Evolutionary conservation across 2,797 vertebrate genomes (phyloP).

Genomic region (Protonibea diacanthus): DNA sequence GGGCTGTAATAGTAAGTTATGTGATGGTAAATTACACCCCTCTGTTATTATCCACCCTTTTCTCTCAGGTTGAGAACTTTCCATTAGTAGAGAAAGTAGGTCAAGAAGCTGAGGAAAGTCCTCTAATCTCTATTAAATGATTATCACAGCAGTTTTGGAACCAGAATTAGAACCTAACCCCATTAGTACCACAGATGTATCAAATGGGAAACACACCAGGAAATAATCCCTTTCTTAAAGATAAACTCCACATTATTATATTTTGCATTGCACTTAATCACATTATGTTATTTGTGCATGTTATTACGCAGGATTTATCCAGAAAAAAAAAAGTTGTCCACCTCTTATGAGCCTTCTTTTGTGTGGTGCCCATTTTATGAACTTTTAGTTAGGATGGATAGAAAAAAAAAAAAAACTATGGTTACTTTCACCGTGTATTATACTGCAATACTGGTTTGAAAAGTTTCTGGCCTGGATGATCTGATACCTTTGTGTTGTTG

Average conservation of each 20-base stretch:
- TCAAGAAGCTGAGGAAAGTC: background rate
- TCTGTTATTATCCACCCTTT: background rate
- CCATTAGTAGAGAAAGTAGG: conserved; percentile 37
- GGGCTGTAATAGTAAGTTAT: background rate
- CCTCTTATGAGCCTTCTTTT: too few species aligned
- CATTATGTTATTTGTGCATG: background rate
- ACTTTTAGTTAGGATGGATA: too few species aligned
- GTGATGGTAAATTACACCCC: conserved; percentile 6
- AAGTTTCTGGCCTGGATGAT: too few species aligned
- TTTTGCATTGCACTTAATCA: background rate
- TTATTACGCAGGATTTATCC: background rate
- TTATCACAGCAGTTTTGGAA: background rate
- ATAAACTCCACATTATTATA: too few species aligned
- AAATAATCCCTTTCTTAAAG: background rate
- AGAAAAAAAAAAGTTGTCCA: background rate
- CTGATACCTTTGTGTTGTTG: background rate
- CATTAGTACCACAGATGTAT: background rate
- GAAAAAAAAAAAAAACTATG: too few species aligned
- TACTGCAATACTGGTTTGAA: background rate
- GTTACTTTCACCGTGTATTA: background rate
- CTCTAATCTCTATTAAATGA: background rate
- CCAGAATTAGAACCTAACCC: background rate
- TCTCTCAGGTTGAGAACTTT: background rate
- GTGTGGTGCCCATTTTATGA: too few species aligned
- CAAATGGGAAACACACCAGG: background rate